Conservation (phyloP, 1,140 invertebrate species). For the Conus betulinus region DNA sequence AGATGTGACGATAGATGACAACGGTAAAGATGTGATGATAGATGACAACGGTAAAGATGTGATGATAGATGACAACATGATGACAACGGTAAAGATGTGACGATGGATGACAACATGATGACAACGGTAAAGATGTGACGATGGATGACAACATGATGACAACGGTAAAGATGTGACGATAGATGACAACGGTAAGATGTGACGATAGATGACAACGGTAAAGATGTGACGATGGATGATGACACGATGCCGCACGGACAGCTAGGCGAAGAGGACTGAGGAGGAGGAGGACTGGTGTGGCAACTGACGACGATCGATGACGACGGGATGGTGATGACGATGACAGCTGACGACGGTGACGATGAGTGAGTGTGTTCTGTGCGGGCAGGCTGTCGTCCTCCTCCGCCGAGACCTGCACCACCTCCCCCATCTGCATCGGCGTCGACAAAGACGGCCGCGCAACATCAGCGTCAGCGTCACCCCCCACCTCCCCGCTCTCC, state of each 20-base stretch:
- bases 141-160: background rate
- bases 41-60: background rate
- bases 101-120: too few species aligned
- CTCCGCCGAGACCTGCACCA: conserved; percentile 26
- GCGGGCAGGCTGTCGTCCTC: conserved; percentile 25
- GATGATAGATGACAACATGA: too few species aligned
- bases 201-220: background rate
- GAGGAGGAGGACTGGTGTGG: background rate
- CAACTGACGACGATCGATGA: background rate
- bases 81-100: too few species aligned
- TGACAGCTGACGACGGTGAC: background rate
- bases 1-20: background rate
- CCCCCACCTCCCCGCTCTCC: background rate
- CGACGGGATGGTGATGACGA: background rate
- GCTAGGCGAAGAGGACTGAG: background rate
- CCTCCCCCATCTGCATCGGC: conserved; percentile 33
- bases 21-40: background rate
- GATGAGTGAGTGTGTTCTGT: background rate
- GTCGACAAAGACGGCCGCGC: conserved; percentile 31
- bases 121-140: too few species aligned
- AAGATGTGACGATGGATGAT: background rate
- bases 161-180: background rate
- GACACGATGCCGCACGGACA: too few species aligned
- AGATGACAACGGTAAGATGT: background rate
- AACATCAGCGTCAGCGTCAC: conserved; percentile 37